Percentiles rank a stretch among this genome's conserved stretches.
phyloP scores from a whole-genome alignment of 2,888 invertebrate species.

The Ormyrus rosae region DNA sequence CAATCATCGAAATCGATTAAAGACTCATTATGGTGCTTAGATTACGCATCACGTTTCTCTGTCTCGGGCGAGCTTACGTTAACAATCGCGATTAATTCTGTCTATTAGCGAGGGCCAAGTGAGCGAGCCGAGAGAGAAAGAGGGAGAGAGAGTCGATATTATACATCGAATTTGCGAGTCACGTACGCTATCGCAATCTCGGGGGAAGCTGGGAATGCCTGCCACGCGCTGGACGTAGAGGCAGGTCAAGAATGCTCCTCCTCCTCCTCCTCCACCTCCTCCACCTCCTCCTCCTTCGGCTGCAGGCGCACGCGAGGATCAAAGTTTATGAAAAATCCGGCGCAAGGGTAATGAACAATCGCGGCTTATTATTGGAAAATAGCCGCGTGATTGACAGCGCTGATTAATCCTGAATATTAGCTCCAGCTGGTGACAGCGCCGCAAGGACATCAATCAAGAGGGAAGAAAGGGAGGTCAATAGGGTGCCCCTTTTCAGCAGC shows the following conservation, averaged over 20 bases:
- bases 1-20: slow-evolving; percentile 56
- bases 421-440: neutral
- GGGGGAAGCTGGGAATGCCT: slow-evolving; percentile 57
- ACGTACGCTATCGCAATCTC: slow-evolving; percentile 59
- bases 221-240: slow-evolving; percentile 46
- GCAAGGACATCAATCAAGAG: slow-evolving; percentile 32
- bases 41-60: slow-evolving; percentile 47
- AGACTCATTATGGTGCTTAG: slow-evolving; percentile 48
- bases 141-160: slow-evolving; percentile 47
- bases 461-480: slow-evolving; percentile 14
- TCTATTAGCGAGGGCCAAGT: slow-evolving; percentile 43
- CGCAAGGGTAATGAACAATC: neutral
- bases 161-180: slow-evolving; percentile 60
- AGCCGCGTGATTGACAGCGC: slow-evolving; percentile 23
- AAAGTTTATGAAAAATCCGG: slow-evolving; percentile 30
- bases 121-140: neutral
- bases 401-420: slow-evolving; percentile 40
- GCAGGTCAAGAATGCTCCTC: slow-evolving; percentile 49
- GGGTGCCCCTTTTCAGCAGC: neutral
- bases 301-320: slow-evolving; percentile 17
- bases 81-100: slow-evolving; percentile 55
- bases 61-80: slow-evolving; percentile 39
- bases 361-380: slow-evolving; percentile 1
- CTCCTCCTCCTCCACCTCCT: slow-evolving; percentile 22
- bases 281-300: neutral